Conservation (phyloP, 2,113 vertebrate species). For the Micromys minutus region DNA sequence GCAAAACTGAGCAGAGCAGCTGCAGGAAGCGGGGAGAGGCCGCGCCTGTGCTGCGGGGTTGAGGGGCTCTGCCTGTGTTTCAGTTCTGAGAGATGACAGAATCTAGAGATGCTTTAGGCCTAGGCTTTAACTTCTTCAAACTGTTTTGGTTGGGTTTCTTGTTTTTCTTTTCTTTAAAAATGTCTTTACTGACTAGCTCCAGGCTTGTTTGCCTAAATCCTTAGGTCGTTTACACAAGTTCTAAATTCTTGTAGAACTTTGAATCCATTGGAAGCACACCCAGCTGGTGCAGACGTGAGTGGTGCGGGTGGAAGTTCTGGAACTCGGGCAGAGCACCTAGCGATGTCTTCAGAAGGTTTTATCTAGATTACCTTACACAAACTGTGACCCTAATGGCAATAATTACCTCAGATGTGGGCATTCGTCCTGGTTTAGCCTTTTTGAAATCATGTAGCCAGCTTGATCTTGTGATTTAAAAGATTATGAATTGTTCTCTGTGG, state of each 20-base stretch:
- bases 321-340: conserved; percentile 52
- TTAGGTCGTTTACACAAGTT: conserved; percentile 76
- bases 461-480: conserved; percentile 83
- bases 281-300: conserved; percentile 79
- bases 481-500: conserved; percentile 77
- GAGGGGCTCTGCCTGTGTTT: not conserved
- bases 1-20: conserved; percentile 61
- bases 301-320: conserved; percentile 74
- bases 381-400: conserved; percentile 90
- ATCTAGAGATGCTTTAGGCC: conserved; percentile 64
- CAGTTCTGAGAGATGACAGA: conserved; percentile 61
- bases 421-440: conserved; percentile 88
- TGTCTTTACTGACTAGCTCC: conserved; percentile 64
- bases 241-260: conserved; percentile 52
- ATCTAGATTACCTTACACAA: conserved; percentile 85
- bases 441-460: conserved; percentile 87
- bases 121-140: conserved; percentile 77
- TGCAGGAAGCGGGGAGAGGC: conserved; percentile 63
- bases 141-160: conserved; percentile 36
- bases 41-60: conserved; percentile 63
- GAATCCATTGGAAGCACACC: conserved; percentile 84
- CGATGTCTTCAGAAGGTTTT: conserved; percentile 82
- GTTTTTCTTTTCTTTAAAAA: conserved; percentile 72
- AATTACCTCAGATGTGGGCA: conserved; percentile 91
- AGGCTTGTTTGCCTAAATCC: conserved; percentile 78